phyloP scores from a whole-genome alignment of 2,888 invertebrate species.

The Nomada lathburiana region DNA sequence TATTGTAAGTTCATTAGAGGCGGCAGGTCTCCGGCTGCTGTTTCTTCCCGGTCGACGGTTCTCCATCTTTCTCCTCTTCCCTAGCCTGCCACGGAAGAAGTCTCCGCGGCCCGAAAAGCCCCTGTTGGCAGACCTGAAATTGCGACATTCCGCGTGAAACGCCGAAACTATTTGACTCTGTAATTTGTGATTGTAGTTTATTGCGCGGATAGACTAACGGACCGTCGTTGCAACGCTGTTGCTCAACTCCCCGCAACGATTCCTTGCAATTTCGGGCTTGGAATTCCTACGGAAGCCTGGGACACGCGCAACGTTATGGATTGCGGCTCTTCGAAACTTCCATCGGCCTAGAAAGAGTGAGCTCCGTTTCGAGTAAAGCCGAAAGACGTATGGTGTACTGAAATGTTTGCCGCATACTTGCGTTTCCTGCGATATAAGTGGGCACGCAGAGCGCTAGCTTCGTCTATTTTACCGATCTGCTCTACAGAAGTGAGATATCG shows the following conservation, averaged over 20 bases:
- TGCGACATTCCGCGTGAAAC: conserved; percentile 84
- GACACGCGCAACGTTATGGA: conserved; percentile 66
- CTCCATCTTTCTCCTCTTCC: conserved; percentile 54
- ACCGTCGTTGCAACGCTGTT: conserved; percentile 64
- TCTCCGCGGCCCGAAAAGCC: conserved; percentile 71
- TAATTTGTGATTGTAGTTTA: conserved; percentile 85
- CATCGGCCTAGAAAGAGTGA: conserved; percentile 52
- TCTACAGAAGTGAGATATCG: too few species aligned
- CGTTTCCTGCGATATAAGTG: too few species aligned
- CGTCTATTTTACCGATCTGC: too few species aligned
- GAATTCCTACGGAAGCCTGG: conserved; percentile 67
- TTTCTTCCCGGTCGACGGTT: conserved; percentile 58
- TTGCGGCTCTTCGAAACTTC: conserved; percentile 64
- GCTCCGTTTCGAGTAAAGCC: neutral
- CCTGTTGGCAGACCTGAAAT: conserved; percentile 78
- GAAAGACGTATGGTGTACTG: neutral
- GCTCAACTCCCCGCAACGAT: conserved; percentile 72
- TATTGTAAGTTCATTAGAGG: conserved; percentile 84
- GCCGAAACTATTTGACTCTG: conserved; percentile 84
- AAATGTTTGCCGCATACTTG: conserved; percentile 22
- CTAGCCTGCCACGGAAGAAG: conserved; percentile 72
- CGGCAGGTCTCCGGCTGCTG: conserved; percentile 67
- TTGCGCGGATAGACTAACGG: conserved; percentile 82
- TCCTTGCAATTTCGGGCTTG: conserved; percentile 73
- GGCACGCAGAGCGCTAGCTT: too few species aligned